Evolutionary conservation across 2,113 vertebrate genomes (phyloP).

Genomic region (Neotoma lepida): DNA sequence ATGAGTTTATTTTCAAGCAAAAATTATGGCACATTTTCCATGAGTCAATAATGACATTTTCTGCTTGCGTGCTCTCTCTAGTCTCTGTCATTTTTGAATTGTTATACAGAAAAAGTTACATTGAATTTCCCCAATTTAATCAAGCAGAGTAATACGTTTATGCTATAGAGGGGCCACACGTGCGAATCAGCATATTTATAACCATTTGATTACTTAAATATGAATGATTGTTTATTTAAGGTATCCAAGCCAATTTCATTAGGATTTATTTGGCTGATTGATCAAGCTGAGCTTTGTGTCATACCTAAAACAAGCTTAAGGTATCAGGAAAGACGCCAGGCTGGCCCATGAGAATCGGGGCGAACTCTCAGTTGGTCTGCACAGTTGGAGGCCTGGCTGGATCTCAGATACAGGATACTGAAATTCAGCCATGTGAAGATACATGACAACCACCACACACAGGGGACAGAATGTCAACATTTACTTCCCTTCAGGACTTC

Average conservation of each 20-base stretch:
- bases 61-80: not conserved
- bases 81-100: constrained; percentile 31
- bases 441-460: not conserved
- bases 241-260: constrained; percentile 5
- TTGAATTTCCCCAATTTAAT: constrained; percentile 42
- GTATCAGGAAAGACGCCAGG: not conserved
- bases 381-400: not conserved
- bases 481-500: constrained; percentile 13
- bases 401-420: not conserved
- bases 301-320: not conserved
- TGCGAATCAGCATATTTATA: not conserved
- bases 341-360: not conserved
- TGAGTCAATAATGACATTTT: constrained; percentile 61
- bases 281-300: not conserved
- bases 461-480: constrained; percentile 32
- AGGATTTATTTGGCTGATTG: not conserved
- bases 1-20: constrained; percentile 71
- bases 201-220: not conserved
- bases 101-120: constrained; percentile 46
- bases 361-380: not conserved
- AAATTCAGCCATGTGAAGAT: not conserved
- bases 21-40: constrained; percentile 45
- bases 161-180: not conserved
- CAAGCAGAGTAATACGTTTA: not conserved
- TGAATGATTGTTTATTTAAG: not conserved